Evolutionary conservation across 2,888 invertebrate genomes (phyloP).

Genomic region (Dioctria linearis): DNA sequence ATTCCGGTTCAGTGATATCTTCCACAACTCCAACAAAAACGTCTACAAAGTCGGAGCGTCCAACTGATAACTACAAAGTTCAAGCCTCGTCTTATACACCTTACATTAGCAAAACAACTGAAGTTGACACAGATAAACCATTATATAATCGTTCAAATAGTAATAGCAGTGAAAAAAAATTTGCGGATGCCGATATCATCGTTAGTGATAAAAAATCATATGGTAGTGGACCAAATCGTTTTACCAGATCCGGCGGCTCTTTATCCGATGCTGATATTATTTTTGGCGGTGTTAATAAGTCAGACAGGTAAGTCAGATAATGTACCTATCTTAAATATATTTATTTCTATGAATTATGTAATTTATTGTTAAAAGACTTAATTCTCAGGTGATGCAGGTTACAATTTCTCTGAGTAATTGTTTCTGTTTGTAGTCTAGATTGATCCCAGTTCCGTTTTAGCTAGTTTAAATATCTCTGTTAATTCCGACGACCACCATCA

Average conservation of each 20-base stretch:
- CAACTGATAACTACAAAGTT: neutral
- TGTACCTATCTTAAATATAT: too few species aligned
- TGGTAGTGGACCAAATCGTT: conserved; percentile 40
- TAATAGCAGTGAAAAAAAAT: conserved; percentile 45
- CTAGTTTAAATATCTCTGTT: too few species aligned
- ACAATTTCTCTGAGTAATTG: too few species aligned
- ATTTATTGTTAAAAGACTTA: too few species aligned
- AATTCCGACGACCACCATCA: too few species aligned
- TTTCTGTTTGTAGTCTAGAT: too few species aligned
- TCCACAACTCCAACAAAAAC: neutral
- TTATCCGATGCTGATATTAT: conserved; percentile 70
- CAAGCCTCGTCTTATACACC: conserved; percentile 24
- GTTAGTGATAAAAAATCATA: conserved; percentile 40
- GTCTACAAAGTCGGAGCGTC: neutral
- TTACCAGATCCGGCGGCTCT: conserved; percentile 67
- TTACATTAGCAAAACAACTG: conserved; percentile 26
- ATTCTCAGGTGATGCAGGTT: too few species aligned
- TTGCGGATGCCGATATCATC: conserved; percentile 54
- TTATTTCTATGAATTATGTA: too few species aligned
- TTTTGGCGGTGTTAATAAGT: conserved; percentile 65
- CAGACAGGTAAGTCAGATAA: conserved; percentile 18
- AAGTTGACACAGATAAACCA: conserved; percentile 12
- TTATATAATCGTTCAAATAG: conserved; percentile 39
- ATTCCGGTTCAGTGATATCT: conserved; percentile 12
- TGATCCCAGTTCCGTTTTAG: too few species aligned